phyloP scores from a whole-genome alignment of 2,113 vertebrate species.

The Halichoeres trimaculatus region DNA sequence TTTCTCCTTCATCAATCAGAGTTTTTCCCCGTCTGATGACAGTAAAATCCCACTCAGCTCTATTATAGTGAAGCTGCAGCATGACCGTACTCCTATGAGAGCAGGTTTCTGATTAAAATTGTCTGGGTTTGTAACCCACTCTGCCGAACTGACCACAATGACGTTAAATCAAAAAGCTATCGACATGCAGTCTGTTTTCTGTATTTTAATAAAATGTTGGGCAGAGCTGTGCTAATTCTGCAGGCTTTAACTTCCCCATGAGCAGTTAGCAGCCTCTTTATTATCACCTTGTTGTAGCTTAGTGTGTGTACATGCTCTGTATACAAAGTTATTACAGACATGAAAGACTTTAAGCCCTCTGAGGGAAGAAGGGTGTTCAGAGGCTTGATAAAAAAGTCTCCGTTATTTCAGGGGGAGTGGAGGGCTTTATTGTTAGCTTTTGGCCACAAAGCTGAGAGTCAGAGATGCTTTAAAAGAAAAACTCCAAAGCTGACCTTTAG shows the following conservation, averaged over 20 bases:
- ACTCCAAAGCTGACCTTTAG: slow-evolving; percentile 72
- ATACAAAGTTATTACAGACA: slow-evolving; percentile 72
- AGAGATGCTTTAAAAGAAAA: slow-evolving; percentile 66
- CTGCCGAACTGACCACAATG: slow-evolving; percentile 43
- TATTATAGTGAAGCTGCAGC: slow-evolving; percentile 35
- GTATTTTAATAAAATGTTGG: slow-evolving; percentile 24
- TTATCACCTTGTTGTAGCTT: slow-evolving; percentile 73
- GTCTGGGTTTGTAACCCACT: slow-evolving; percentile 35
- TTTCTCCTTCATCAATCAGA: slow-evolving; percentile 44
- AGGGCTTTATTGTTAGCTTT: slow-evolving; percentile 65
- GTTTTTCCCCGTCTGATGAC: slow-evolving; percentile 30
- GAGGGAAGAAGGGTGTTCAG: slow-evolving; percentile 63
- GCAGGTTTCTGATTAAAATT: slow-evolving; percentile 44
- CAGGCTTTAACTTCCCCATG: slow-evolving; percentile 51
- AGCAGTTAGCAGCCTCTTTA: slow-evolving; percentile 57
- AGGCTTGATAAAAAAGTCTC: slow-evolving; percentile 62
- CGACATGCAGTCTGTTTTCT: slow-evolving; percentile 16
- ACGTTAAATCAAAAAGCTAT: slow-evolving; percentile 55
- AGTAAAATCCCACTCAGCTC: slow-evolving; percentile 47
- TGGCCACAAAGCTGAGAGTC: slow-evolving; percentile 60
- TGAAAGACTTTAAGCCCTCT: slow-evolving; percentile 63
- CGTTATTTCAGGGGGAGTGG: slow-evolving; percentile 62
- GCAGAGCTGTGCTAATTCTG: slow-evolving; percentile 52
- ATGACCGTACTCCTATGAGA: slow-evolving; percentile 12
- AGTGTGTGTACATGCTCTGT: slow-evolving; percentile 63